A percentile compares a stretch with the other conserved stretches of the same genome.
phyloP scores from a whole-genome alignment of 2,888 invertebrate genomes.

The Apantesis nais region DNA sequence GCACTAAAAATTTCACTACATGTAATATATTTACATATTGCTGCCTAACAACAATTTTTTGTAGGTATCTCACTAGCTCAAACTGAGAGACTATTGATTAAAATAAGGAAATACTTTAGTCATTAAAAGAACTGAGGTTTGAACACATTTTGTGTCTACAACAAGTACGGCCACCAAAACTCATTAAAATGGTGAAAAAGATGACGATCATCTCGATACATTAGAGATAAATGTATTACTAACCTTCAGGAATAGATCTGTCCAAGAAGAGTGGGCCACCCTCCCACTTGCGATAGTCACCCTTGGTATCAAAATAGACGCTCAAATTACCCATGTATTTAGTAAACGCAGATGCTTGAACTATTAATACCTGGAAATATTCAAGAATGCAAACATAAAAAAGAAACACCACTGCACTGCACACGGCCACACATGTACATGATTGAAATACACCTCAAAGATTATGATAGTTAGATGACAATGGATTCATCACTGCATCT shows the following conservation, averaged over 20 bases:
- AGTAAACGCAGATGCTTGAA: conserved; percentile 90
- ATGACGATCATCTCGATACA: not conserved
- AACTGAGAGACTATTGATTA: not conserved
- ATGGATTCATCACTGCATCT: not conserved
- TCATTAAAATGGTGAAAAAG: not conserved
- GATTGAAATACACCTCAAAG: too few relatives aligned
- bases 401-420: too few relatives aligned
- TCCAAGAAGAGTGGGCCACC: conserved; percentile 91
- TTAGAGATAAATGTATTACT: not conserved
- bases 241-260: conserved; percentile 76
- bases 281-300: conserved; percentile 87
- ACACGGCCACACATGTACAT: too few relatives aligned
- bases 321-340: conserved; percentile 93
- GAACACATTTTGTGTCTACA: not conserved
- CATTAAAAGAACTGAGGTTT: not conserved
- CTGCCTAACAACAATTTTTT: not conserved
- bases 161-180: not conserved
- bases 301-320: conserved; percentile 89
- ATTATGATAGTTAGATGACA: not conserved
- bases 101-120: not conserved
- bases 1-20: not conserved
- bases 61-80: not conserved
- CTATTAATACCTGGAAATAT: conserved; percentile 85
- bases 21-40: not conserved
- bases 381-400: not conserved